A percentile compares a stretch with the other conserved stretches of the same genome.
phyloP scores from a whole-genome alignment of 2,113 vertebrate species.

The Campylorhamphus procurvoides region DNA sequence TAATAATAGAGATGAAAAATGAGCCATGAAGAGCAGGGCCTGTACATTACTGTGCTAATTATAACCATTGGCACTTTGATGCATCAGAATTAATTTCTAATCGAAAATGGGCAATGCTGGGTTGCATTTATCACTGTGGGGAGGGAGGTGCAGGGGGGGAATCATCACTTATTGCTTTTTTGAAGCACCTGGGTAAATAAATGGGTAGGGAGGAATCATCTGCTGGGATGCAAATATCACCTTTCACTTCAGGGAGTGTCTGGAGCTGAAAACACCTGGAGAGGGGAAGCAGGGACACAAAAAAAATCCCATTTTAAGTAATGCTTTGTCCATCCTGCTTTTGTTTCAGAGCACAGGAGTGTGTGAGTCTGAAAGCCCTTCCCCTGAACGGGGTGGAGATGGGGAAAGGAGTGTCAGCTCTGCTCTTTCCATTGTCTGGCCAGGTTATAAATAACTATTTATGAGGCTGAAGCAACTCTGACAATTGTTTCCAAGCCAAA shows the following conservation, averaged over 20 bases:
- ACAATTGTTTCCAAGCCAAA: neutral
- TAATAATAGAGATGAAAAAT: conserved; percentile 15
- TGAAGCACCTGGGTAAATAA: neutral
- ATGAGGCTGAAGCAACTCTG: neutral
- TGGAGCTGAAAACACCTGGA: neutral
- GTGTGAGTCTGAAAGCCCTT: neutral
- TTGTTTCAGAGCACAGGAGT: neutral
- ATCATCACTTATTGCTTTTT: neutral
- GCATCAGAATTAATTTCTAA: conserved; percentile 11
- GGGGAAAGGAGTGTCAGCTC: neutral
- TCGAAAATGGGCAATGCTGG: neutral
- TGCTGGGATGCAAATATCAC: accelerated
- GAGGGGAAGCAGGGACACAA: neutral
- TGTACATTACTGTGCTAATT: conserved; percentile 27
- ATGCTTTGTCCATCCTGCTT: neutral
- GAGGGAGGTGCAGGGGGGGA: neutral
- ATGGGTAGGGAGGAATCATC: neutral
- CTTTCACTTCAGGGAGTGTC: neutral
- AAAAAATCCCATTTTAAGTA: neutral
- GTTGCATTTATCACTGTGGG: neutral
- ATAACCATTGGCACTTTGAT: conserved; percentile 7
- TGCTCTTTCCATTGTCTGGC: neutral
- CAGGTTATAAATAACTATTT: neutral
- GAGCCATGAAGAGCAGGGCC: neutral
- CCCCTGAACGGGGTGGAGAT: neutral